Percentiles rank a stretch among this genome's conserved stretches.
phyloP scores from a whole-genome alignment of 2,797 vertebrate species.

The Aselliscus stoliczkanus region DNA sequence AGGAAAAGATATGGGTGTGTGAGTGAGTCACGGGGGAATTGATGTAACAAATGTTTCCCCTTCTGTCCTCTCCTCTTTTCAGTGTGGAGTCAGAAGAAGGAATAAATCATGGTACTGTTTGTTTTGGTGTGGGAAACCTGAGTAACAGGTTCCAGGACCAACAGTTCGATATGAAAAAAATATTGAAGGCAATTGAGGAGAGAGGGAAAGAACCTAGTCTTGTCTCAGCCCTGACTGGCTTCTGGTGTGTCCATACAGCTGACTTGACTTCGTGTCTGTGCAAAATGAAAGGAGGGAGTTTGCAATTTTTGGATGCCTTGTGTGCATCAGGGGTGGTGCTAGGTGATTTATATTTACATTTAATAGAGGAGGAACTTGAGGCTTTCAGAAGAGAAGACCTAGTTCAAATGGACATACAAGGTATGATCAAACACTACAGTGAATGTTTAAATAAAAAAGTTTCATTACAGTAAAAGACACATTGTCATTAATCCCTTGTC shows the following conservation, averaged over 20 bases:
- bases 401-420: not conserved
- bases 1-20: not conserved
- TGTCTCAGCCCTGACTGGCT: not conserved
- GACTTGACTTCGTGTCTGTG: not conserved
- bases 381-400: not conserved
- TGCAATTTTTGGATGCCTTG: not conserved
- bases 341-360: not conserved
- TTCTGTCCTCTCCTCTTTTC: not conserved
- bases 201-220: not conserved
- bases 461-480: too few species aligned
- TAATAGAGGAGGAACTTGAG: not conserved
- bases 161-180: not conserved
- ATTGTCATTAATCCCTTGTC: too few species aligned
- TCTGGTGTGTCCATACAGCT: not conserved
- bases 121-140: slow-evolving; percentile 46
- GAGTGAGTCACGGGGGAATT: not conserved
- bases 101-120: slow-evolving; percentile 34
- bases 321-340: not conserved
- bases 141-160: not conserved
- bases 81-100: not conserved
- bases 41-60: not conserved
- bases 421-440: too few species aligned
- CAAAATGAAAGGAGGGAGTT: not conserved
- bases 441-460: too few species aligned
- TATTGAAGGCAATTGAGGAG: not conserved